Evolutionary conservation across 1,140 invertebrate genomes (phyloP), one percentile per base, ranked within the genome.

Genomic region (Muscidifurax raptorellus): DNA sequence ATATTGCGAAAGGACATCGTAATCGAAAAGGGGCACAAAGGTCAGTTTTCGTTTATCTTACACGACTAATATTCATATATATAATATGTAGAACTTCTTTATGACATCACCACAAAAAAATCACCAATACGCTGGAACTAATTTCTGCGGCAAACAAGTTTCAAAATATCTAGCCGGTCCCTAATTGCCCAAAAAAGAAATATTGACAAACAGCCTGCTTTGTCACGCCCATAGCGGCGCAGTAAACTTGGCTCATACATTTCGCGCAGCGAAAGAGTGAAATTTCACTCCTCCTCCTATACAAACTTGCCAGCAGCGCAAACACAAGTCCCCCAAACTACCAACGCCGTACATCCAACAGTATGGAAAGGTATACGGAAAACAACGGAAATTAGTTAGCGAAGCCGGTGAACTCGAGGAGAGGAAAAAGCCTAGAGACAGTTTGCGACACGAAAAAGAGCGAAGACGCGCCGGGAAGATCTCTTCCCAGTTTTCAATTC

Each of bases 21-120:
- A 64, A 87, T 89, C 40, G 97, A 98, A 90, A 97, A 97, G 91
- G 96, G 96, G 40, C 96, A 97, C 89, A 95, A 97, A 94, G 97
- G 97, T 98, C 94, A 96, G 96, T 94, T 71, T 52, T 69, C 9
- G 9, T 30, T 67, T 67, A 10, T 67, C 6, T n/a, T 27, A 18
- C 25, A 40, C 7, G 7, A 40, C 36, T 36, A 9, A 12, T 47
- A 47, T 52, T 18, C 47, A 52, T 52, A 52, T 12, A 28, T 25
- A 28, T 10, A n/a, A 66, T 28, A 28, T 67, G 10, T 6, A 67
- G 18, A 67, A 27, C 66, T 67, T 67, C 66, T 27, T 67, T 67
- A 25, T 64, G 59, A n/a, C n/a, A n/a, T n/a, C n/a, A n/a, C n/a
- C n/a, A n/a, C 6, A 9, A 6, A 36, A 18, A 52, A 52, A 18